Conservation (phyloP, 2,888 invertebrate genomes). For the Macaria liturata region DNA sequence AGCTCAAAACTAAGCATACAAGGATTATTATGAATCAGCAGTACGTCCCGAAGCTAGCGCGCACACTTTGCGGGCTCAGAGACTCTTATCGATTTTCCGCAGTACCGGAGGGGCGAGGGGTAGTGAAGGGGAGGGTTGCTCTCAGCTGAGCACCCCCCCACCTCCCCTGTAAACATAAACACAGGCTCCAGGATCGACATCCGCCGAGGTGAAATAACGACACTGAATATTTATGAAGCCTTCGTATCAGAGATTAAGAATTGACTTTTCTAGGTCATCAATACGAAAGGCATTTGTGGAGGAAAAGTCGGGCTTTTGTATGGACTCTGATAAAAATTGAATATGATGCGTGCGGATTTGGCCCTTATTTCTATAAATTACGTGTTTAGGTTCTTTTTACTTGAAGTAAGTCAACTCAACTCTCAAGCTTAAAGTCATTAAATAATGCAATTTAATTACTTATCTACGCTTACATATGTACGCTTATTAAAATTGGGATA, state of each 20-base stretch:
- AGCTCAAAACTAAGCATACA: slow-evolving; percentile 28
- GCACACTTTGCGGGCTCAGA: slow-evolving; percentile 59
- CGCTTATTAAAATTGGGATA: no score
- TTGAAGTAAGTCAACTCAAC: no score
- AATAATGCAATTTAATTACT: no score
- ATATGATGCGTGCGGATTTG: no score
- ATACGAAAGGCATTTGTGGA: slow-evolving; percentile 38
- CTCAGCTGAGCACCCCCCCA: slow-evolving; percentile 69
- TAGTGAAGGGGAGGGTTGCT: slow-evolving; percentile 46
- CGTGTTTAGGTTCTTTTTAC: no score
- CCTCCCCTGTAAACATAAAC: slow-evolving; percentile 76
- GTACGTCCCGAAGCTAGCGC: slow-evolving; percentile 53
- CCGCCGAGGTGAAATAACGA: slow-evolving; percentile 78
- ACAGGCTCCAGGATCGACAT: slow-evolving; percentile 71
- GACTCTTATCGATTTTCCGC: slow-evolving; percentile 78
- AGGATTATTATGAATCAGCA: slow-evolving; percentile 48
- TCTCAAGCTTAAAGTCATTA: no score
- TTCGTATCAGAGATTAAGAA: slow-evolving; percentile 75
- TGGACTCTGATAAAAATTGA: slow-evolving; percentile 6
- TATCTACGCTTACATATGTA: no score
- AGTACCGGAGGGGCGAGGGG: slow-evolving; percentile 44
- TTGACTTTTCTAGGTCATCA: slow-evolving; percentile 76
- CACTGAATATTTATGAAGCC: slow-evolving; percentile 79
- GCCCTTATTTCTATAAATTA: no score
- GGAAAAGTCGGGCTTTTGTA: slow-evolving; percentile 24